Evolutionary conservation across 1,140 invertebrate species (phyloP).

Genomic region (Chironomus tepperi): DNA sequence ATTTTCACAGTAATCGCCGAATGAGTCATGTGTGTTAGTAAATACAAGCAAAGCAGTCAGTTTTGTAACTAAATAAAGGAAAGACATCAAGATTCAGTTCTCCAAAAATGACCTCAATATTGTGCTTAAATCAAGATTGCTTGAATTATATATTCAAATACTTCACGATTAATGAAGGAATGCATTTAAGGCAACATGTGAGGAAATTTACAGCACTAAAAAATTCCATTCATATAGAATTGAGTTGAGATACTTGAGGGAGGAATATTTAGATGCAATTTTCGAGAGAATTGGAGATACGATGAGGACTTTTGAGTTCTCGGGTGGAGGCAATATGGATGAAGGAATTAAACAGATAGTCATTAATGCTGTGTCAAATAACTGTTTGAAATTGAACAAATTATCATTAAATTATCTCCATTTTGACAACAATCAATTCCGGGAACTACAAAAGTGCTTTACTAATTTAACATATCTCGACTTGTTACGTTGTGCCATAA

Average conservation of each 20-base stretch:
- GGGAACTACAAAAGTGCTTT: not conserved
- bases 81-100: not conserved
- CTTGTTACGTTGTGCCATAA: not conserved
- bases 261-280: not conserved
- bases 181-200: not conserved
- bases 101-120: not conserved
- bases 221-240: not conserved
- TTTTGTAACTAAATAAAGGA: not conserved
- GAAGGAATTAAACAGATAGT: not conserved
- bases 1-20: not conserved
- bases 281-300: not conserved
- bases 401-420: not conserved
- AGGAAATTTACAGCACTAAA: not conserved
- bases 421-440: not conserved
- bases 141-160: not conserved
- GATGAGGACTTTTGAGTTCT: not conserved
- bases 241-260: not conserved
- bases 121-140: constrained; percentile 1
- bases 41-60: not conserved
- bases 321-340: not conserved
- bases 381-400: not conserved
- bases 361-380: not conserved
- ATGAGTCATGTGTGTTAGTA: not conserved
- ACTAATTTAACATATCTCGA: constrained; percentile 3
- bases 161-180: not conserved